Evolutionary conservation across 2,888 invertebrate genomes (phyloP).

Genomic region (Heliconius ethilla): DNA sequence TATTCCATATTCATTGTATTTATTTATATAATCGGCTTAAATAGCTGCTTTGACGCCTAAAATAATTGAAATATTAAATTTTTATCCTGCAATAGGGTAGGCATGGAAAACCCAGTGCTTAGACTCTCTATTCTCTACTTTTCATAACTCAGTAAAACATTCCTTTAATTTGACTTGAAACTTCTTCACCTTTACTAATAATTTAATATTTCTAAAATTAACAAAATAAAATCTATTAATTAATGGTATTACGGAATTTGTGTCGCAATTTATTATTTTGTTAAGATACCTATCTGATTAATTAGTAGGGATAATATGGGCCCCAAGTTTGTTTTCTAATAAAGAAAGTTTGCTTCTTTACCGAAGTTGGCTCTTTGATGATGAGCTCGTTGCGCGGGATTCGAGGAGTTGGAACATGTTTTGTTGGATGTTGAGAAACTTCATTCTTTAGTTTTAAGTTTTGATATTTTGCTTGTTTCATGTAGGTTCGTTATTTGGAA

Average conservation of each 20-base stretch:
- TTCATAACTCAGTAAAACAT: not conserved
- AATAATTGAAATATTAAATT: no score
- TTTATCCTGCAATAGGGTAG: no score
- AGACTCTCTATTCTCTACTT: no score
- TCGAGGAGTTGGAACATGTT: conserved; percentile 53
- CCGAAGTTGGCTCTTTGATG: conserved; percentile 71
- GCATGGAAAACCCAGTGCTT: no score
- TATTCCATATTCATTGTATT: no score
- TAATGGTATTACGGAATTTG: conserved; percentile 44
- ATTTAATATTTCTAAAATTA: conserved; percentile 1
- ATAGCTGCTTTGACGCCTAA: no score
- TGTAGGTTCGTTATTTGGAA: no score
- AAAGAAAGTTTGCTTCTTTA: conserved; percentile 76
- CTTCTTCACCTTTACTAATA: not conserved
- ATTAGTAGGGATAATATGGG: conserved; percentile 76
- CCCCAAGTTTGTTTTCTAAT: conserved; percentile 69
- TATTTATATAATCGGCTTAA: no score
- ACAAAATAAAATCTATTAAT: conserved; percentile 37
- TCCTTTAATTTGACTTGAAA: not conserved
- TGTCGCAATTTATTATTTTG: conserved; percentile 72
- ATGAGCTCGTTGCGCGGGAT: conserved; percentile 57
- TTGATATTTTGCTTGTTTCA: conserved; percentile 11
- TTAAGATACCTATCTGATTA: conserved; percentile 73
- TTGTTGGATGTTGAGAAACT: conserved; percentile 44
- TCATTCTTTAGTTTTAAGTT: conserved; percentile 36